Percentiles rank a stretch among this genome's conserved stretches.
Evolutionary conservation across 2,888 invertebrate species (phyloP).

Genomic region (Atrina japonica): DNA sequence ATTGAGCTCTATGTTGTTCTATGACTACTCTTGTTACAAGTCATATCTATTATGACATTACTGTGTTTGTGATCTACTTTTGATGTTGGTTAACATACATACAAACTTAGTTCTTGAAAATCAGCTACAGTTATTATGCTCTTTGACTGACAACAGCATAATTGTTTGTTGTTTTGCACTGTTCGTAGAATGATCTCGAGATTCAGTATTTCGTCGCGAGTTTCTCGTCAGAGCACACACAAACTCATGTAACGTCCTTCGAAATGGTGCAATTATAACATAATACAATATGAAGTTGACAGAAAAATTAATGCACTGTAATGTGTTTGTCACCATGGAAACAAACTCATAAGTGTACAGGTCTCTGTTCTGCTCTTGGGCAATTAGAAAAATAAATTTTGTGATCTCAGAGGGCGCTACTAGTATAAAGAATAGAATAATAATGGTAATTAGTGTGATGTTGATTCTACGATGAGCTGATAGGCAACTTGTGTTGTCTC

Average conservation of each 20-base stretch:
- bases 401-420: constrained; percentile 73
- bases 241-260: constrained; percentile 83
- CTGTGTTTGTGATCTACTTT: too few relatives aligned
- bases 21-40: too few relatives aligned
- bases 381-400: constrained; percentile 62
- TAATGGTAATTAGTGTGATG: constrained; percentile 71
- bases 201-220: constrained; percentile 46
- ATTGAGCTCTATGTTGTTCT: too few relatives aligned
- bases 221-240: constrained; percentile 51
- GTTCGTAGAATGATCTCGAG: constrained; percentile 46
- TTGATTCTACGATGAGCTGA: constrained; percentile 71
- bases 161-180: constrained; percentile 61
- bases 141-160: constrained; percentile 56
- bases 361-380: constrained; percentile 39
- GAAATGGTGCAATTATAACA: constrained; percentile 88
- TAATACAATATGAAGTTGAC: constrained; percentile 90
- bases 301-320: constrained; percentile 89
- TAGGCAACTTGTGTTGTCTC: constrained; percentile 61
- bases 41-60: too few relatives aligned
- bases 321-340: constrained; percentile 84
- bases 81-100: too few relatives aligned
- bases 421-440: constrained; percentile 71
- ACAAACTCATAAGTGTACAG: constrained; percentile 63
- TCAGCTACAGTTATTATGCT: constrained; percentile 16
- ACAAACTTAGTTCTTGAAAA: too few relatives aligned